Evolutionary conservation across 2,113 vertebrate genomes (phyloP), one percentile per base, ranked within the genome.

Genomic region (Nibea albiflora): DNA sequence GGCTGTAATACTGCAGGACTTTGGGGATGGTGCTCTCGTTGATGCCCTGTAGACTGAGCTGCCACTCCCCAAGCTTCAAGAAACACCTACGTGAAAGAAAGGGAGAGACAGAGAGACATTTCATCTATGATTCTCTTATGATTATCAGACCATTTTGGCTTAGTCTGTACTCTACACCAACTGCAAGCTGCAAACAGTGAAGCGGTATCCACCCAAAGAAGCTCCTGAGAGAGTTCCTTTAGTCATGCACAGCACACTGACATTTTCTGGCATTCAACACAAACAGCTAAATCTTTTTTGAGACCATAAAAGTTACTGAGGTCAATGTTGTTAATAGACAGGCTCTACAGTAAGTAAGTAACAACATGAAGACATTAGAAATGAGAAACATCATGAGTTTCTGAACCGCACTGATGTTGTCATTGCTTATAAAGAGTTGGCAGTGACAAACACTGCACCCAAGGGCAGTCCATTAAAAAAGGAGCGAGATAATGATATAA

Each of bases 21-120:
- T 98, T 98, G 80, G 98, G 98, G 91, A 99, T 99, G 67, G 98
- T 99, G 90, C 97, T 98, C 91, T 99, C 98, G 0, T 99, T 99
- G 94, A 99, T 99, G 88, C 98, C 98, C 89, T 99, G 98, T 42
- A 99, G 95, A 89, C 96, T 99, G 76, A 99, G 96, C 93, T 99
- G 98, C 98, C 98, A 99, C 87, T 99, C 98, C 0, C 98, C 98
- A 66, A 99, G 94, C 42, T 99, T 99, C 92, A 99, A 93, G 89
- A 98, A 99, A 91, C 98, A 99, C 87, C 98, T 99, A 89, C 22
- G 71, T 14, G 60, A 67, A 85, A 3, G 35, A 68, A 52, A 75
- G 17, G 11, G 6, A 24, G 12, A 39, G 31, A 8, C 31, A 35
- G 7, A 35, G 7, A 35, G 35, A 39, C 35, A 39, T 39, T 39